phyloP scores from a whole-genome alignment of 2,888 invertebrate species.

The Oligia latruncula region DNA sequence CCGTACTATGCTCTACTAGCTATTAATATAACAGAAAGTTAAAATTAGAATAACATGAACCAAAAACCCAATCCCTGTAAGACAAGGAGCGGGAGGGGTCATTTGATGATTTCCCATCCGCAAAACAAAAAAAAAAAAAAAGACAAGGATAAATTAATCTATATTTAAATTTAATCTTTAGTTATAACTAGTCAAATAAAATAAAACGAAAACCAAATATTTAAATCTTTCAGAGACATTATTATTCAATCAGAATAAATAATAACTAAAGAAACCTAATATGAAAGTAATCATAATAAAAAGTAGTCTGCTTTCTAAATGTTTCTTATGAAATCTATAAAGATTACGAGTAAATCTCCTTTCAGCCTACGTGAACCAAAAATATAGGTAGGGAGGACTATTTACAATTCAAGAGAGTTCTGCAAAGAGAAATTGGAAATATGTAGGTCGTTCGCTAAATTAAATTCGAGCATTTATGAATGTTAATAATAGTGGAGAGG shows the following conservation, averaged over 20 bases:
- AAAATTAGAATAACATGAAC: not conserved
- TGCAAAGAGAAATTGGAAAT: slow-evolving; percentile 35
- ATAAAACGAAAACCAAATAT: not conserved
- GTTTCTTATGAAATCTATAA: slow-evolving; percentile 11
- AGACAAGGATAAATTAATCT: not conserved
- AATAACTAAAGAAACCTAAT: slow-evolving; percentile 10
- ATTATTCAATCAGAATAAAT: not conserved
- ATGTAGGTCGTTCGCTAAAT: slow-evolving; percentile 42
- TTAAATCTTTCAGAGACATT: not conserved
- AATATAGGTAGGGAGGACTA: slow-evolving; percentile 6
- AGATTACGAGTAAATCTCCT: slow-evolving; percentile 29
- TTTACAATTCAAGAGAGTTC: slow-evolving; percentile 31
- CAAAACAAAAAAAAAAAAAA: too few species aligned
- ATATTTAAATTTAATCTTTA: slow-evolving; percentile 8
- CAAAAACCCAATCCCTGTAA: not conserved
- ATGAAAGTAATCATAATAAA: slow-evolving; percentile 14
- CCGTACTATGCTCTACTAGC: not conserved
- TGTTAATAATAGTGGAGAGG: slow-evolving; percentile 40
- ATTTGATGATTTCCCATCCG: too few species aligned
- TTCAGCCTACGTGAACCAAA: slow-evolving; percentile 23
- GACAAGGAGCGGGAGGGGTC: too few species aligned
- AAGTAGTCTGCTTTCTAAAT: not conserved
- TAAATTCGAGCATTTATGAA: slow-evolving; percentile 26
- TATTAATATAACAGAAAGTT: slow-evolving; percentile 11
- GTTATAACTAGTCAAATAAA: not conserved